Evolutionary conservation across 2,797 vertebrate genomes (phyloP).

Genomic region (Pseudotriccus pelzelni): DNA sequence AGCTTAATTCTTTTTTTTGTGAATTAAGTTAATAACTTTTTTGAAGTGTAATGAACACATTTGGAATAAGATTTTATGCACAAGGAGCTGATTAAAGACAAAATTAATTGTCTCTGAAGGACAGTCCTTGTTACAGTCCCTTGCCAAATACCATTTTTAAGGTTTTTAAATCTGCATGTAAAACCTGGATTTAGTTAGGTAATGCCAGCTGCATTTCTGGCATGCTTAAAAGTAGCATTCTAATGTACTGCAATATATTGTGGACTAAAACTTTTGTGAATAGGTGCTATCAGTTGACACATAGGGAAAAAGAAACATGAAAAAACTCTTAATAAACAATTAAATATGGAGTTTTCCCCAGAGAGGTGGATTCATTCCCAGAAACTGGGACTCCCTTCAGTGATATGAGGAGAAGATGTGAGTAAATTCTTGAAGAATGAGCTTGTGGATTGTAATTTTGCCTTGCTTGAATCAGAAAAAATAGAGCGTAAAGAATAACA

Average conservation of each 20-base stretch:
- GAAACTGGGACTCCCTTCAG: background rate
- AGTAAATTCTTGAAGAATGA: background rate
- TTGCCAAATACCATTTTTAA: background rate
- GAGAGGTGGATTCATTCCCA: background rate
- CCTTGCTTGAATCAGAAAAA: background rate
- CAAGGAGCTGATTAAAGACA: background rate
- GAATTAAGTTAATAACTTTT: background rate
- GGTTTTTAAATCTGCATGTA: background rate
- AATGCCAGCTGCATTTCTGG: background rate
- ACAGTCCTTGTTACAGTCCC: background rate
- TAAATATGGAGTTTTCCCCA: background rate
- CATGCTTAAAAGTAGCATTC: background rate
- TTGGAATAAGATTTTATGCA: background rate
- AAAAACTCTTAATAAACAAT: background rate
- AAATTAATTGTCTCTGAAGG: background rate
- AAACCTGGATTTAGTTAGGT: background rate
- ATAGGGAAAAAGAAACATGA: background rate
- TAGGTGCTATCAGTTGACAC: background rate
- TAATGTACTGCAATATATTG: background rate
- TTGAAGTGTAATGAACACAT: background rate
- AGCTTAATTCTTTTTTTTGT: background rate
- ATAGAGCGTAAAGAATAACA: background rate
- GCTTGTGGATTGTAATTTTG: background rate
- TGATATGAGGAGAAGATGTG: background rate
- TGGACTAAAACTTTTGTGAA: background rate